Conservation (phyloP, 2,113 vertebrate genomes). For the Drymodes brunneopygia region DNA sequence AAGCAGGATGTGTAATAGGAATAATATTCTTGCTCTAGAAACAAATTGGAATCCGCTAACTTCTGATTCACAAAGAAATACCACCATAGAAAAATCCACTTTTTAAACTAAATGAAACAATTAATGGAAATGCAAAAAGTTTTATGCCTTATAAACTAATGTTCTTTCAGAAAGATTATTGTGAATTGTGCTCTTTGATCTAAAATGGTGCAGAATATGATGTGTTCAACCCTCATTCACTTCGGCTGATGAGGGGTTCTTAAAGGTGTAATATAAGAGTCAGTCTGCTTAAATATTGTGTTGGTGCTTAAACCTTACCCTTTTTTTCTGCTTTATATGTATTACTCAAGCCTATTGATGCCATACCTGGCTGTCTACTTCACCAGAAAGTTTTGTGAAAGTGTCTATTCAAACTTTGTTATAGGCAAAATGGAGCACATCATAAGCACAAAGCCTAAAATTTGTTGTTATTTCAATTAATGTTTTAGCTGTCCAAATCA, state of each 20-base stretch:
- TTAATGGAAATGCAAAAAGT: not conserved
- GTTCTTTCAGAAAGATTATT: not conserved
- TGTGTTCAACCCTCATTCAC: not conserved
- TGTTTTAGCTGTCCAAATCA: not conserved
- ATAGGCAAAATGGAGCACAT: not conserved
- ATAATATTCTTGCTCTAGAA: not conserved
- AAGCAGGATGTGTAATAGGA: not conserved
- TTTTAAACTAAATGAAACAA: not conserved
- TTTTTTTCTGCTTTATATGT: not conserved
- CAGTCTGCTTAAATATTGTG: not conserved
- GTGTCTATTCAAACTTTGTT: not conserved
- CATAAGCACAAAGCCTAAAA: not conserved
- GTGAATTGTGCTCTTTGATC: not conserved
- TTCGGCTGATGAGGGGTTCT: not conserved
- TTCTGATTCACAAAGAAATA: not conserved
- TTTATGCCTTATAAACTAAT: not conserved
- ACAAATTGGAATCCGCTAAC: not conserved
- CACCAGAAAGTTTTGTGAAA: not conserved
- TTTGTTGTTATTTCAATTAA: not conserved
- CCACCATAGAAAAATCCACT: not conserved
- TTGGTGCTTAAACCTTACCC: fast-evolving
- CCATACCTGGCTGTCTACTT: not conserved
- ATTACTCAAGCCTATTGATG: not conserved
- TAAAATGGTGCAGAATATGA: not conserved
- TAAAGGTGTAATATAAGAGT: not conserved